Conservation (phyloP, 1,140 invertebrate genomes). For the Myzus persicae region DNA sequence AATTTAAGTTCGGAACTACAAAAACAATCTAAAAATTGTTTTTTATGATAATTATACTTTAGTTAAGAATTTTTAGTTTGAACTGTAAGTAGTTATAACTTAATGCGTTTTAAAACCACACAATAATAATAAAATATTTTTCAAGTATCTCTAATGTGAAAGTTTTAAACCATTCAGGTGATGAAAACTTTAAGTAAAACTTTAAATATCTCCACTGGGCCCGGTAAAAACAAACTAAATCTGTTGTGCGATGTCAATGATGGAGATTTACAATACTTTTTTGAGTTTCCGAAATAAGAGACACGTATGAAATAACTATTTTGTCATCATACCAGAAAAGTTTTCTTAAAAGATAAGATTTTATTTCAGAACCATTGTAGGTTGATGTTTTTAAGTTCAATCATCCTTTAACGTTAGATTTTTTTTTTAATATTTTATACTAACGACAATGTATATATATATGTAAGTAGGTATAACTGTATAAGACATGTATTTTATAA, state of each 20-base stretch:
- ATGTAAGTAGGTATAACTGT: not conserved
- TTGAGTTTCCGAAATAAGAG: not conserved
- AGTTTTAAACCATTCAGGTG: slow-evolving; percentile 4
- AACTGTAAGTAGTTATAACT: not conserved
- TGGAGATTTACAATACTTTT: slow-evolving; percentile 28
- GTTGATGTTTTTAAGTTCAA: not conserved
- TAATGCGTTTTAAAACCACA: not conserved
- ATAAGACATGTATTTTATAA: not conserved
- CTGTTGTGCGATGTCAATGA: not conserved
- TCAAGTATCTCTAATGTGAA: slow-evolving; percentile 17
- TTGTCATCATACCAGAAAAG: not conserved
- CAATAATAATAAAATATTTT: not conserved
- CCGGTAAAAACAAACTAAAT: slow-evolving; percentile 9
- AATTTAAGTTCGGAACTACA: not conserved
- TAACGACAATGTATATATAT: not conserved
- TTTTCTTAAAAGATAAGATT: not conserved
- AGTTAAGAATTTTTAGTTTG: not conserved
- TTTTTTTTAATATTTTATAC: not conserved
- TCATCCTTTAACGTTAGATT: not conserved
- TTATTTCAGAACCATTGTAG: not conserved
- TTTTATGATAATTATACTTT: not conserved
- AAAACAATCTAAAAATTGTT: not conserved
- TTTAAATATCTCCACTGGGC: slow-evolving; percentile 20
- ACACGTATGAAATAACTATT: not conserved
- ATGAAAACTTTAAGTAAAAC: slow-evolving; percentile 33